Evolutionary conservation across 2,888 invertebrate genomes (phyloP).

Genomic region (Diaprepes abbreviatus): DNA sequence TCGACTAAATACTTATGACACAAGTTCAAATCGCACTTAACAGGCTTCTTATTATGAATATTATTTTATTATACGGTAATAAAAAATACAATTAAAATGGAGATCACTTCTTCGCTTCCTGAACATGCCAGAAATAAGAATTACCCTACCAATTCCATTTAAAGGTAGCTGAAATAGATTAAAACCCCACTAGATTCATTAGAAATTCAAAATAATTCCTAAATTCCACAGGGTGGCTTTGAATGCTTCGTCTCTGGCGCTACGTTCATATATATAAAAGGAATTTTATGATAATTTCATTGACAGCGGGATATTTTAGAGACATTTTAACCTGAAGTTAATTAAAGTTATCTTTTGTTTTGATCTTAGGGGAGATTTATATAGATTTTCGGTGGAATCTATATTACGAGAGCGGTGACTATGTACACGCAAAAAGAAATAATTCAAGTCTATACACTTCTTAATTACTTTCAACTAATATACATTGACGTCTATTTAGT

Average conservation of each 20-base stretch:
- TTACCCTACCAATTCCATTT: slow-evolving; percentile 31
- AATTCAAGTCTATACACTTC: too few relatives aligned
- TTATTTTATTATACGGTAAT: too few relatives aligned
- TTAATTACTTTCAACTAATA: too few relatives aligned
- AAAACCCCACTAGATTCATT: slow-evolving; percentile 39
- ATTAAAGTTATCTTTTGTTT: slow-evolving; percentile 49
- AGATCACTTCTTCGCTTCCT: too few relatives aligned
- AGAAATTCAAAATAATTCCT: slow-evolving; percentile 46
- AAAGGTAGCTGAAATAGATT: slow-evolving; percentile 46
- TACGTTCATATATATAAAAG: slow-evolving; percentile 37
- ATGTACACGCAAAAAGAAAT: too few relatives aligned
- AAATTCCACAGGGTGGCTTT: slow-evolving; percentile 45
- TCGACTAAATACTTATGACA: too few relatives aligned
- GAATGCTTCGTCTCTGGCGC: slow-evolving; percentile 38
- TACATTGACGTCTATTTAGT: too few relatives aligned
- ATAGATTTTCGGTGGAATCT: slow-evolving; percentile 22
- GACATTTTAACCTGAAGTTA: slow-evolving; percentile 48
- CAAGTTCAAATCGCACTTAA: too few relatives aligned
- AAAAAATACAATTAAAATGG: too few relatives aligned
- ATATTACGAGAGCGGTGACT: too few relatives aligned
- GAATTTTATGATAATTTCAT: slow-evolving; percentile 48
- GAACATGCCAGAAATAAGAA: background rate
- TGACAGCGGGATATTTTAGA: slow-evolving; percentile 45
- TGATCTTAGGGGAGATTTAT: slow-evolving; percentile 47
- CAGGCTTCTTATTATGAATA: too few relatives aligned